These are phyloP conservation scores for Lucifuga dentata DNA, from an alignment of 2,113 vertebrate genomes.

Conservation along the genomic window DNA sequence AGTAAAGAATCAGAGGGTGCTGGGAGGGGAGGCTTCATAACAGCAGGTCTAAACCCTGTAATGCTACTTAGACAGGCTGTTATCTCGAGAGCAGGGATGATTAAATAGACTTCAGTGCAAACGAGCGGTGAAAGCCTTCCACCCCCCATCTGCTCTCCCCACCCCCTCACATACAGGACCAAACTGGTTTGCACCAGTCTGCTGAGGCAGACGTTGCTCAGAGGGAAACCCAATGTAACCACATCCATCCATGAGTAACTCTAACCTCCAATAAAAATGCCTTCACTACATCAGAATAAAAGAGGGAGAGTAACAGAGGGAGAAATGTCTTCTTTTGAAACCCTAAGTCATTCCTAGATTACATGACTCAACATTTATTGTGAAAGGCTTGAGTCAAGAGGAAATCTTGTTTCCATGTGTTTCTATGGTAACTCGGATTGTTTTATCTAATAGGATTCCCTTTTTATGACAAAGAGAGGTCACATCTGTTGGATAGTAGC, in stretches of 20 bases:
- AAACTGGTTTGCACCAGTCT: constrained; percentile 81
- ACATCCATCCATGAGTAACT: constrained; percentile 60
- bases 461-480: constrained; percentile 1
- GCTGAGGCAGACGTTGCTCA: constrained; percentile 27
- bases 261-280: constrained; percentile 13
- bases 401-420: background rate
- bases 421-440: constrained; percentile 2
- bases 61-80: constrained; percentile 61
- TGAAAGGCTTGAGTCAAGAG: background rate
- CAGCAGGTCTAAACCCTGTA: constrained; percentile 39
- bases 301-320: background rate
- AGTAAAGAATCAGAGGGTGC: constrained; percentile 22
- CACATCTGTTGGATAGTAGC: background rate
- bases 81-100: constrained; percentile 69
- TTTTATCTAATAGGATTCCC: background rate
- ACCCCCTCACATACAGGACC: constrained; percentile 36
- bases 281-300: constrained; percentile 41
- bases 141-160: constrained; percentile 2
- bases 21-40: constrained; percentile 7
- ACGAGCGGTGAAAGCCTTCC: constrained; percentile 35
- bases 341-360: background rate
- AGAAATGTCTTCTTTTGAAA: background rate
- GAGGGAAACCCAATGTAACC: constrained; percentile 57
- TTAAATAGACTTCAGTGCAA: constrained; percentile 57
- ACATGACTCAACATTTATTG: constrained; percentile 29